Percentiles rank a stretch among this genome's conserved stretches.
phyloP scores from a whole-genome alignment of 1,140 invertebrate genomes.

The Sarcophaga bullata region DNA sequence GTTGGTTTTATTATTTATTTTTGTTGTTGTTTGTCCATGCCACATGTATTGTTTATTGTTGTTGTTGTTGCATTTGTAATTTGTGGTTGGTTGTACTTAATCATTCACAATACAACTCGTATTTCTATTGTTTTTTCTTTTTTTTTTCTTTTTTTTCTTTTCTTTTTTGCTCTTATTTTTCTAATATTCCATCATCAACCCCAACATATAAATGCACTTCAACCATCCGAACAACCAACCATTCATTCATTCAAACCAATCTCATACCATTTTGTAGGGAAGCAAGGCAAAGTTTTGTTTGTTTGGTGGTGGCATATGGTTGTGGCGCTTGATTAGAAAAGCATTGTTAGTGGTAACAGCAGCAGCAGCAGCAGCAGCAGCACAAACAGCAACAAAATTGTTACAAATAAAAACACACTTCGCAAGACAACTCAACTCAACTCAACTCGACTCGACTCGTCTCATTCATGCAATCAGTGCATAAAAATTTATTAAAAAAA shows the following conservation, averaged over 20 bases:
- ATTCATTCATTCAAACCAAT: too few relatives aligned
- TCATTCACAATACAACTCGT: conserved; percentile 23
- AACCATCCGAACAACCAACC: too few relatives aligned
- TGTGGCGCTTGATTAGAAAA: conserved; percentile 23
- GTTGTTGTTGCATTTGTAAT: conserved; percentile 10
- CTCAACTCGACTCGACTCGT: too few relatives aligned
- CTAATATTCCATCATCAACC: conserved; percentile 5
- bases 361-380: not conserved
- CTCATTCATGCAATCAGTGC: conserved; percentile 17
- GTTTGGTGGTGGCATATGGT: not conserved
- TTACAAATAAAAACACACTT: not conserved
- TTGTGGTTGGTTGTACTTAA: conserved; percentile 21
- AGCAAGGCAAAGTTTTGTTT: not conserved
- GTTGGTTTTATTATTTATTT: not conserved
- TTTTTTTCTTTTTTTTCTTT: not conserved
- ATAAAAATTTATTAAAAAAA: not conserved
- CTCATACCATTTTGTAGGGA: too few relatives aligned
- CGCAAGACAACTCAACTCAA: not conserved
- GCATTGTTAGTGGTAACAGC: too few relatives aligned
- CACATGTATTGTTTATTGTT: conserved; percentile 6
- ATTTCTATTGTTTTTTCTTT: conserved; percentile 20
- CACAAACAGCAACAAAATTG: not conserved
- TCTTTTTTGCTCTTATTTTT: not conserved
- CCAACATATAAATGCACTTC: not conserved
- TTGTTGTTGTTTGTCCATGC: not conserved